A percentile compares a stretch with the other conserved stretches of the same genome.
Conservation (phyloP, 2,888 invertebrate genomes). For the Smittia aterrima region DNA sequence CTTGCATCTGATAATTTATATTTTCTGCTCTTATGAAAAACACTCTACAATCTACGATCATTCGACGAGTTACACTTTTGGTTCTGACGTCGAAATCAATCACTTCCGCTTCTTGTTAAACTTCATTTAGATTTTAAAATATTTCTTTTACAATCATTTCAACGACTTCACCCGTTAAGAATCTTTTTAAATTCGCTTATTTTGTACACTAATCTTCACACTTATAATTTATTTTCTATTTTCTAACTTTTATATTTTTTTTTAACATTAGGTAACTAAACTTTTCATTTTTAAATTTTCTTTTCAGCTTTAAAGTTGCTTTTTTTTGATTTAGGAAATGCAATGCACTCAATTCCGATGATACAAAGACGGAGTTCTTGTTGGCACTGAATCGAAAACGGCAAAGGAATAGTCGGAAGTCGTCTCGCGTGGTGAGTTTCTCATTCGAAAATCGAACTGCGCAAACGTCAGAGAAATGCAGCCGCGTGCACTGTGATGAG, state of each 20-base stretch:
- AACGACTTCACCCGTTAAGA: too few species aligned
- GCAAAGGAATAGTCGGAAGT: neutral
- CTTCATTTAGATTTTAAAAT: too few species aligned
- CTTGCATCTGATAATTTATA: neutral
- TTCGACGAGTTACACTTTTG: too few species aligned
- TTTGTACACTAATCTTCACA: neutral
- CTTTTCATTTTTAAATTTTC: neutral
- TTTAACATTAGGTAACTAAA: neutral
- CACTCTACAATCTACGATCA: too few species aligned
- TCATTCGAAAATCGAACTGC: slow-evolving; percentile 22
- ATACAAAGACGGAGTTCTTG: slow-evolving; percentile 37
- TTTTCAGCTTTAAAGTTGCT: slow-evolving; percentile 28
- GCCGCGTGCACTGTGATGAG: neutral
- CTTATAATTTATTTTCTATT: neutral
- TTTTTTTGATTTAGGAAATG: slow-evolving; percentile 19
- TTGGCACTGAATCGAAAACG: slow-evolving; percentile 35
- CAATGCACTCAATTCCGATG: slow-evolving; percentile 38
- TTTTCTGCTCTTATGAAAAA: neutral
- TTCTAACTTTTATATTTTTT: neutral
- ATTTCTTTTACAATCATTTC: too few species aligned
- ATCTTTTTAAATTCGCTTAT: slow-evolving; percentile 3
- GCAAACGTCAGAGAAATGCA: slow-evolving; percentile 9
- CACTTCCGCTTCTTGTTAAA: too few species aligned
- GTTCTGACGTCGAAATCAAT: too few species aligned
- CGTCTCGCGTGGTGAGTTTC: slow-evolving; percentile 31